phyloP scores from a whole-genome alignment of 2,113 vertebrate species.

The Lasiurus cinereus region DNA sequence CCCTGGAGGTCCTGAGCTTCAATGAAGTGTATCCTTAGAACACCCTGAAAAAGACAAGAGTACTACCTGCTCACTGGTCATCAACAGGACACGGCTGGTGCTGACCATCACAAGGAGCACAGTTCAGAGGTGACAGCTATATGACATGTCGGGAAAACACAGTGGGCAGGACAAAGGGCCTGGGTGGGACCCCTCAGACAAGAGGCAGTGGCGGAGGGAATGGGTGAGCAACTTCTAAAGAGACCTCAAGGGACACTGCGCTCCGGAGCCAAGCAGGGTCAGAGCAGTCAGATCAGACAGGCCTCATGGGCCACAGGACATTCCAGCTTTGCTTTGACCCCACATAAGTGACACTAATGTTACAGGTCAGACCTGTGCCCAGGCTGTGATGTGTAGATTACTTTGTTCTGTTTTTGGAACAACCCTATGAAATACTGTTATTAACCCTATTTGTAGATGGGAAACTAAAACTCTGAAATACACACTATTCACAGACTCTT shows the following conservation, averaged over 20 bases:
- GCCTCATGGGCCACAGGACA: not conserved
- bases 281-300: not conserved
- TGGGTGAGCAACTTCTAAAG: not conserved
- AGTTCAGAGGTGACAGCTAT: rapidly evolving
- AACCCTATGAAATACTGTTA: not conserved
- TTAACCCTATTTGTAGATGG: not conserved
- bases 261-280: not conserved
- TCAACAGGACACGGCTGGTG: not conserved
- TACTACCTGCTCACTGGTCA: not conserved
- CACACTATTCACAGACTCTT: not conserved
- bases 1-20: slow-evolving; percentile 95
- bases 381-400: not conserved
- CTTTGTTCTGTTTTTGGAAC: not conserved
- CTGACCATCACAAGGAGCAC: not conserved
- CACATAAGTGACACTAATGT: rapidly evolving
- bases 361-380: rapidly evolving
- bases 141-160: not conserved
- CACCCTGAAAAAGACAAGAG: slow-evolving; percentile 86
- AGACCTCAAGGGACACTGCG: not conserved
- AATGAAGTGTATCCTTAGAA: slow-evolving; percentile 95
- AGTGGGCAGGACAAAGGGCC: no score
- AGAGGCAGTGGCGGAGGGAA: no score
- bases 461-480: not conserved
- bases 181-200: rapidly evolving
- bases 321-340: rapidly evolving